Base-by-base conservation (phyloP, 2,113 vertebrate genomes). In the Zingel zingel region DNA sequence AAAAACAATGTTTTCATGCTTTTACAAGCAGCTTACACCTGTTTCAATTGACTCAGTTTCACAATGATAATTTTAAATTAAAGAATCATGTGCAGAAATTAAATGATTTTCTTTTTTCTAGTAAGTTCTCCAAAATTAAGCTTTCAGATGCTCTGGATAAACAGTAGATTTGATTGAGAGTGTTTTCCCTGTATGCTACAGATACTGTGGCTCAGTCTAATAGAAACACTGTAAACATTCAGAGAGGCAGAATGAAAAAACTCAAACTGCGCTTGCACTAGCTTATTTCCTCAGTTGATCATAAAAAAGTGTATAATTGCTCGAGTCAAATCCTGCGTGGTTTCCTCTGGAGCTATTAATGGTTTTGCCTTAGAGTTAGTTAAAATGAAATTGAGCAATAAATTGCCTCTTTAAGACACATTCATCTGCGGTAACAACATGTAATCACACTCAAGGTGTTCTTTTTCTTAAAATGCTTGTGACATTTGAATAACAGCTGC, bases 281-380 rank as follows among this genome's bases (percentile, higher is more conserved):
- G 14, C 72, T 85, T 89, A 85, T 89, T 93, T 88, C 86, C 82
- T 89, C 83, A 18, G 85, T 43, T 74, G 88, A 87, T 85, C 83
- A 83, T 89, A 86, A 85, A 89, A 43, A 83, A 77, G 39, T 14
- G 27, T 23, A 63, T 85, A 50, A 85, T 89, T 88, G 74, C 67
- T 50, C 56, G 58, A 75, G 72, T 77, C 25, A 8, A 62, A 88
- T 80, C 77, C 79, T 77, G 62, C 9, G 25, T 19, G 66, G 51
- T 61, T 86, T 83, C 57, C 78, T 56, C 27, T 0, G 50, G 36
- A 62, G 79, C 19, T 62, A 83, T 86, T 79, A 84, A 86, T 70
- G 77, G 54, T 45, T 81, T 81, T 51, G 45, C 78, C 47, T 81
- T 47, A 2, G 72, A 72, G 33, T 88, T 64, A 58, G 80, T 65